Evolutionary conservation across 2,888 invertebrate species (phyloP).

Genomic region (Tetanocera ferruginea): DNA sequence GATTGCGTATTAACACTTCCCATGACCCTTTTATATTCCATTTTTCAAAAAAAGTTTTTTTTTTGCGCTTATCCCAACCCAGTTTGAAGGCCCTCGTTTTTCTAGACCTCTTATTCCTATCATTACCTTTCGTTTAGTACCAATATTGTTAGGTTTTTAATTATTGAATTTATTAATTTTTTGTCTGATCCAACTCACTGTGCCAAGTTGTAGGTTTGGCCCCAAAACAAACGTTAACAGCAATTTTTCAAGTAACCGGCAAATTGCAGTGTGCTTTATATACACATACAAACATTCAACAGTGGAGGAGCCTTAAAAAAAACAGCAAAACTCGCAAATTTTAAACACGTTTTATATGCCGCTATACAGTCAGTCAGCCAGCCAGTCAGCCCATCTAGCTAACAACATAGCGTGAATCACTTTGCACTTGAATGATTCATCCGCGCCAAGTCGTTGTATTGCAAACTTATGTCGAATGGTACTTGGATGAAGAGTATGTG

Average conservation of each 20-base stretch:
- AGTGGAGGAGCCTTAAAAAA: not conserved
- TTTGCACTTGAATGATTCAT: conserved; percentile 32
- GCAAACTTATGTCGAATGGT: not conserved
- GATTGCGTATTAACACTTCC: no score
- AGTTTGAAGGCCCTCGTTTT: no score
- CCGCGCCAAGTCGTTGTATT: not conserved
- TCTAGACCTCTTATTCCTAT: no score
- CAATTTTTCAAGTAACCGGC: conserved; percentile 33
- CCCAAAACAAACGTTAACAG: not conserved
- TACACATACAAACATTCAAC: not conserved
- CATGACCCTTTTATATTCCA: no score
- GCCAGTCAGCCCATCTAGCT: conserved; percentile 5
- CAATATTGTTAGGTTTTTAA: no score
- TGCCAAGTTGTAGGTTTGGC: not conserved
- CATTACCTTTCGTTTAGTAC: no score
- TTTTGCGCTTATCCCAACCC: no score
- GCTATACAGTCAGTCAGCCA: conserved; percentile 24
- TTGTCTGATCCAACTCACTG: not conserved
- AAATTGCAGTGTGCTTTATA: not conserved
- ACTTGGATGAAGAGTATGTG: not conserved
- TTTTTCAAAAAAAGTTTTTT: no score
- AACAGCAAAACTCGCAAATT: conserved; percentile 24
- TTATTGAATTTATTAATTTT: no score
- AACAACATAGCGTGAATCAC: conserved; percentile 28
- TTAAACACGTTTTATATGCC: conserved; percentile 30